Base-by-base conservation (phyloP, 2,113 vertebrate species). In the Barbus barbus region DNA sequence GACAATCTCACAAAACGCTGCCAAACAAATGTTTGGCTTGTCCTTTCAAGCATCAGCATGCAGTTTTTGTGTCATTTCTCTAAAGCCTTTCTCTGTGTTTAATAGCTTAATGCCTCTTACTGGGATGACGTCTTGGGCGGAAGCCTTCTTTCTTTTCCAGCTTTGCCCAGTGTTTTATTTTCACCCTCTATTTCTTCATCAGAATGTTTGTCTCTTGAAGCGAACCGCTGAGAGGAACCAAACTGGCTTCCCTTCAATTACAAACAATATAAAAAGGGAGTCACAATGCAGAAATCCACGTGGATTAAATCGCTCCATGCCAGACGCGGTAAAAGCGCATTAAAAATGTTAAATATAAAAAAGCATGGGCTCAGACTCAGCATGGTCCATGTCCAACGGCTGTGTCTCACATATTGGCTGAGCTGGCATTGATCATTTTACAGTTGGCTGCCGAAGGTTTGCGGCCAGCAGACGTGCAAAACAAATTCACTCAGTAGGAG, bases 21-120 rank as follows among this genome's bases (percentile, higher is more conserved):
- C 58, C 84, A 85, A 63, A 46, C 53, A 69, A 86, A 78, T 51
- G 24, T 83, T 79, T 78, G 83, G 83, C 83, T 87, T 48, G 65
- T 82, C 61, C 73, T 87, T 85, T 74, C 28, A 63, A 76, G 77
- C 87, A 81, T 84, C 86, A 44, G 9, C 1, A 67, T 75, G 22
- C 51, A 60, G 58, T 58, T 90, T 87, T 58, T 48, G 82, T 76
- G 65, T 77, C 82, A 14, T 38, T 69, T 85, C 53, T 86, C 75
- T 85, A 78, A 86, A 88, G 51, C 80, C 78, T 79, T 60, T 89
- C 88, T 88, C 88, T 1, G 28, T 80, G 84, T 91, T 91, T 91
- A 91, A 91, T 89, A 87, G 88, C 85, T 90, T 89, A 84, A 81
- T 88, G 88, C 88, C 81, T 88, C 87, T 86, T 87, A 84, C 85